Conservation (phyloP, 2,888 invertebrate species). For the Pyrrhosoma nymphula region DNA sequence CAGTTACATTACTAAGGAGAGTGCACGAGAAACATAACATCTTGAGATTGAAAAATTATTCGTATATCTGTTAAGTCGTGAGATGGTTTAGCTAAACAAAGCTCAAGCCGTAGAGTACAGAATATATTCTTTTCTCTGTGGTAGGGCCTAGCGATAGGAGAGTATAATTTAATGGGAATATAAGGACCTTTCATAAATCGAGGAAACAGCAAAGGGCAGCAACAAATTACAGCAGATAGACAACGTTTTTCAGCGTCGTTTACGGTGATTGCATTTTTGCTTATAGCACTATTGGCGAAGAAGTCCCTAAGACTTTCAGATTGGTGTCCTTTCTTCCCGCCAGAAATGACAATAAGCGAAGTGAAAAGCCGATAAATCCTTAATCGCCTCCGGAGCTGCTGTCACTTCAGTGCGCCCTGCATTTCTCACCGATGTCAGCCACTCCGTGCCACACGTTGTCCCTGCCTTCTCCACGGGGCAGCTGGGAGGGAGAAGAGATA, state of each 20-base stretch:
- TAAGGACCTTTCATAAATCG: no score
- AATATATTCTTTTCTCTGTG: no score
- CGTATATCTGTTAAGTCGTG: no score
- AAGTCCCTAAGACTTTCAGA: neutral
- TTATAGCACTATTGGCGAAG: neutral
- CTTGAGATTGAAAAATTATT: no score
- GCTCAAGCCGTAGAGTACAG: no score
- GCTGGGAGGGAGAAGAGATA: neutral
- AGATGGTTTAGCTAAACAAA: no score
- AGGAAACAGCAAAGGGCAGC: no score
- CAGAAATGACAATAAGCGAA: slow-evolving; percentile 16
- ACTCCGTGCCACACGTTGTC: neutral
- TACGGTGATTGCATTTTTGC: neutral
- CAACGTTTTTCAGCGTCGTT: neutral
- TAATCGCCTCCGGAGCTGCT: neutral
- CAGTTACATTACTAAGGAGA: no score
- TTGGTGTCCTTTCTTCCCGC: neutral
- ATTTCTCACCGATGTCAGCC: slow-evolving; percentile 21
- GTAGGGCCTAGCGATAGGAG: no score
- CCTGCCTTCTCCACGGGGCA: neutral
- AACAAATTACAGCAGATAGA: no score
- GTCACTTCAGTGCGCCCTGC: neutral
- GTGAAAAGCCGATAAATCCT: slow-evolving; percentile 36
- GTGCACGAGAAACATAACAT: no score
- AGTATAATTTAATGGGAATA: no score